Conservation (phyloP, 1,140 invertebrate genomes). For the Drosophila sechellia region DNA sequence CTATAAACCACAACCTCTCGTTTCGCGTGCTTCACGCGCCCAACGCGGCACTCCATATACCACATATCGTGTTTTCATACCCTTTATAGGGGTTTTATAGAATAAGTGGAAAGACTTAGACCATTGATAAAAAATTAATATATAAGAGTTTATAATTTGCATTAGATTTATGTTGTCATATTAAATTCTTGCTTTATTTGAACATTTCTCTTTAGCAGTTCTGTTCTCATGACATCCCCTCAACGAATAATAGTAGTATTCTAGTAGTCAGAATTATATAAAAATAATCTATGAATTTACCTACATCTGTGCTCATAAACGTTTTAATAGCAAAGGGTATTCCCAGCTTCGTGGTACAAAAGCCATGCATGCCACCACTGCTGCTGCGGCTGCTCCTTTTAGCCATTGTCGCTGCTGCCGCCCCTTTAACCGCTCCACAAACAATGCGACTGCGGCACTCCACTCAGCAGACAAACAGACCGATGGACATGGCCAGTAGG, state of each 20-base stretch:
- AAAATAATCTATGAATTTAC: too few species aligned
- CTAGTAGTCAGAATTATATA: too few species aligned
- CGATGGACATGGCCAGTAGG: constrained; percentile 31
- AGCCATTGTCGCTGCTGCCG: constrained; percentile 27
- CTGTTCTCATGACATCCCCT: too few species aligned
- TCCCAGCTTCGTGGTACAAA: neutral
- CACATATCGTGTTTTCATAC: constrained; percentile 21
- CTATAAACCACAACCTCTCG: constrained; percentile 3
- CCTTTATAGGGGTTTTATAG: neutral
- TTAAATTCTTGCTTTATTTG: neutral
- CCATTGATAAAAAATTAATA: neutral
- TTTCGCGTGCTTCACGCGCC: constrained; percentile 73
- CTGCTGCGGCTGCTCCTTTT: constrained; percentile 65
- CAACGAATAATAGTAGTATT: too few species aligned
- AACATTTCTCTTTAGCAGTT: too few species aligned
- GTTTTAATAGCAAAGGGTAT: neutral
- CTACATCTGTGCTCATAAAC: too few species aligned
- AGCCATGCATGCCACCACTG: neutral
- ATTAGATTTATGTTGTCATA: neutral
- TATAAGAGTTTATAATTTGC: too few species aligned
- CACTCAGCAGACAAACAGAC: constrained; percentile 52
- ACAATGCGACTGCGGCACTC: constrained; percentile 62
- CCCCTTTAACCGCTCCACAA: constrained; percentile 52
- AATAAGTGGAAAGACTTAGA: neutral
- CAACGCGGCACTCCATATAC: constrained; percentile 61